Conservation (phyloP, 2,888 invertebrate species). For the Yponomeuta cagnagella region DNA sequence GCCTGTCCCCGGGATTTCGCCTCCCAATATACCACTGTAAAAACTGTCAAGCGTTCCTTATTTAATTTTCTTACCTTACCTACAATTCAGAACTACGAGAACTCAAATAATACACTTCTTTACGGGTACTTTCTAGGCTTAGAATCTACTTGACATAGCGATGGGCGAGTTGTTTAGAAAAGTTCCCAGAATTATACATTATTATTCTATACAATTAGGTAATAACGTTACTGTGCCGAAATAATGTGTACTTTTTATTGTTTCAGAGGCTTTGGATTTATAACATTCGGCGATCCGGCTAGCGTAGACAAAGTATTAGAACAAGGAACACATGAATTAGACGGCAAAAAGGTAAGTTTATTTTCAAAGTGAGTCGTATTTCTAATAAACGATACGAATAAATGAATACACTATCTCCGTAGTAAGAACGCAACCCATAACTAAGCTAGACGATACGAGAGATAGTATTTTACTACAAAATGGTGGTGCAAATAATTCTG, state of each 20-base stretch:
- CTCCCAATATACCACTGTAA: constrained; percentile 26
- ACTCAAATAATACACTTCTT: not conserved
- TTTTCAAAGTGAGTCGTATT: constrained; percentile 15
- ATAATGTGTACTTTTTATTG: constrained; percentile 30
- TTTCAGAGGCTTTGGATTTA: constrained; percentile 99
- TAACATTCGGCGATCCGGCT: constrained; percentile 98
- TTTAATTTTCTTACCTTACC: constrained; percentile 26
- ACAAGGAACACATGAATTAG: constrained; percentile 98
- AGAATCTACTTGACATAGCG: not conserved
- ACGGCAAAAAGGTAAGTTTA: constrained; percentile 96
- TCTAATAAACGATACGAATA: constrained; percentile 15
- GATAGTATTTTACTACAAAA: constrained; percentile 25
- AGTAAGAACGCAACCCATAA: constrained; percentile 15
- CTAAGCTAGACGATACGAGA: constrained; percentile 32
- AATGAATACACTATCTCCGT: constrained; percentile 10
- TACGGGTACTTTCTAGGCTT: not conserved
- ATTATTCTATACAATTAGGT: not conserved
- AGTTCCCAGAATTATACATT: not conserved
- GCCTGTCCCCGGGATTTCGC: constrained; percentile 23
- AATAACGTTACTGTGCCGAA: not conserved
- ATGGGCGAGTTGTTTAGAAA: not conserved
- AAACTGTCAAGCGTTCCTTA: constrained; percentile 30
- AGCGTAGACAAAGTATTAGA: constrained; percentile 99
- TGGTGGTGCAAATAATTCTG: not conserved
- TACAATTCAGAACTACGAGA: not conserved